phyloP scores from a whole-genome alignment of 2,888 invertebrate species.

The Coleophora flavipennella region DNA sequence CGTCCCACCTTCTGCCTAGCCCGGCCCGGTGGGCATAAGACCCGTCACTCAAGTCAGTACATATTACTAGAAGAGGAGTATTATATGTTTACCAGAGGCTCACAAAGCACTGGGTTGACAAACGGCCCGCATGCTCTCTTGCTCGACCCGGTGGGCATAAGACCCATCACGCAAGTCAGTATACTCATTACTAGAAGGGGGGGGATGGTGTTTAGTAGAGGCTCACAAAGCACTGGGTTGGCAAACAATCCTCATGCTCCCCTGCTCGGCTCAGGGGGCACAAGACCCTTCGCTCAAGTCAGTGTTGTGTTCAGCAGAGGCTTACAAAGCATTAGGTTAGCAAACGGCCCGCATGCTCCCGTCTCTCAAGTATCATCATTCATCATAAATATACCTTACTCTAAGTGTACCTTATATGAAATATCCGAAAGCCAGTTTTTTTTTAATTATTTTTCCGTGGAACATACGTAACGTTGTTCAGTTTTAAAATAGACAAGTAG shows the following conservation, averaged over 20 bases:
- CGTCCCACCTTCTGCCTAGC: too few species aligned
- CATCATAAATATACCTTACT: too few species aligned
- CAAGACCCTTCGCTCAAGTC: conserved; percentile 55
- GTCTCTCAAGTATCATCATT: conserved; percentile 50
- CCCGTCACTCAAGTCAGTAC: too few species aligned
- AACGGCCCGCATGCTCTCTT: too few species aligned
- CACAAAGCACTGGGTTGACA: conserved; percentile 59
- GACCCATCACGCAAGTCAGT: too few species aligned
- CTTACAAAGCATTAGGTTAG: conserved; percentile 61
- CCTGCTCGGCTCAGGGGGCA: conserved; percentile 40
- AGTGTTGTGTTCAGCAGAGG: conserved; percentile 74
- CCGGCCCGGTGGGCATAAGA: too few species aligned
- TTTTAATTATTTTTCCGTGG: too few species aligned
- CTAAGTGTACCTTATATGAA: too few species aligned
- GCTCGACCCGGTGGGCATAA: conserved; percentile 43
- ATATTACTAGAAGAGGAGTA: conserved; percentile 79
- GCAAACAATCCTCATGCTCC: conserved; percentile 55
- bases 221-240: conserved; percentile 63
- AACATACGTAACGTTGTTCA: too few species aligned
- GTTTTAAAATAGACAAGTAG: too few species aligned
- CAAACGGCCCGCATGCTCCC: conserved; percentile 53
- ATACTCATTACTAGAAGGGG: conserved; percentile 77
- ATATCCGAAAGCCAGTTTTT: too few species aligned
- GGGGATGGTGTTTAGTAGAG: conserved; percentile 85
- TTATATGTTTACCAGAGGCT: conserved; percentile 83